Evolutionary conservation across 2,113 vertebrate genomes (phyloP).

Genomic region (Excalfactoria chinensis): DNA sequence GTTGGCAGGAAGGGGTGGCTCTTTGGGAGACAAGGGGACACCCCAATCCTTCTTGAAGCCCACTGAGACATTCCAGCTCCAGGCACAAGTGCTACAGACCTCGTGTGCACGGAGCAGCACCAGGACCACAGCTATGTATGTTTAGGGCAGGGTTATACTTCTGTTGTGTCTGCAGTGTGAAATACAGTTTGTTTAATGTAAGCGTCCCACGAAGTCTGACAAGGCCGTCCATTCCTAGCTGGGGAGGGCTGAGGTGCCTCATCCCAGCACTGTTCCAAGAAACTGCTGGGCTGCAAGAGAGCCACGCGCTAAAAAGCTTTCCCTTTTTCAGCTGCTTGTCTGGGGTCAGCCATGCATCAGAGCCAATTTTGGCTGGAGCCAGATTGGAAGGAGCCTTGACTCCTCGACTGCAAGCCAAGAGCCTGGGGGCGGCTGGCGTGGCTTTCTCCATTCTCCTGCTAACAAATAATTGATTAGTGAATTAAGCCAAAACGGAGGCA

Average conservation of each 20-base stretch:
- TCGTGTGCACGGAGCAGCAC: neutral
- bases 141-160: neutral
- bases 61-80: constrained; percentile 29
- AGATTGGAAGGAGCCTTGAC: neutral
- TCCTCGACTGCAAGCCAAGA: constrained; percentile 29
- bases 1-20: neutral
- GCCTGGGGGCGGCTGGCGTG: constrained; percentile 10
- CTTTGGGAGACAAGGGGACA: neutral
- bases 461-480: constrained; percentile 12
- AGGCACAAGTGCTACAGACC: neutral
- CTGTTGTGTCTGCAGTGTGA: neutral
- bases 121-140: neutral
- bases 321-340: constrained; percentile 8
- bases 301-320: neutral
- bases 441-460: neutral
- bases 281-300: neutral
- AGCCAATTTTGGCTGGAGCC: constrained; percentile 11
- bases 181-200: neutral
- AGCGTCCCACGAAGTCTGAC: neutral
- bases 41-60: neutral
- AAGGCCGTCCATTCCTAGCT: rapidly evolving
- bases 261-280: constrained; percentile 7
- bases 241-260: neutral
- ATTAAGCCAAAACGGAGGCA: constrained; percentile 33
- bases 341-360: neutral